phyloP scores from a whole-genome alignment of 2,888 invertebrate genomes.

The Acanthosoma haemorrhoidale region DNA sequence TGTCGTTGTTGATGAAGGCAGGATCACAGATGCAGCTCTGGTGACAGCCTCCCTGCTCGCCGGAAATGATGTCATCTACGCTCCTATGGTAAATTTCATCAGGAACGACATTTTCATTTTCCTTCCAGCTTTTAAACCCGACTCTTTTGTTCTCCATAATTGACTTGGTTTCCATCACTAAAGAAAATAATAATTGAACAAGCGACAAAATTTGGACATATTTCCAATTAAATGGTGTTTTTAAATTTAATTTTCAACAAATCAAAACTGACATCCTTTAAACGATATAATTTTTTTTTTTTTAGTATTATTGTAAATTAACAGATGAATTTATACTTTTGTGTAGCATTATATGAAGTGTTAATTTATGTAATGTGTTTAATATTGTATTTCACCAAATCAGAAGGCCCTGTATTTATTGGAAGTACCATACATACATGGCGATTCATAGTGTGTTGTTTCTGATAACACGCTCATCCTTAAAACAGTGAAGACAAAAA shows the following conservation, averaged over 20 bases:
- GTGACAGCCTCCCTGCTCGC: background rate
- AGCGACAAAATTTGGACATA: background rate
- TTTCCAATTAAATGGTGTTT: background rate
- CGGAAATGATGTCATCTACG: background rate
- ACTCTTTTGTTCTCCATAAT: background rate
- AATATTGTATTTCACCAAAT: too few relatives aligned
- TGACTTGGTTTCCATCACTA: too few relatives aligned
- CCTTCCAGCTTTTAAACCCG: background rate
- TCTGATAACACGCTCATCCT: too few relatives aligned
- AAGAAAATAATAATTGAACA: too few relatives aligned
- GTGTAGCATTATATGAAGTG: too few relatives aligned
- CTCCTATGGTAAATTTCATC: background rate
- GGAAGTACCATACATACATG: too few relatives aligned
- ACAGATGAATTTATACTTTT: background rate
- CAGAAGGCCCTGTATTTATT: too few relatives aligned
- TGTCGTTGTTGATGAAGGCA: background rate
- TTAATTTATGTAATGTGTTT: too few relatives aligned
- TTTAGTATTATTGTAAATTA: background rate
- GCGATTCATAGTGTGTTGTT: too few relatives aligned
- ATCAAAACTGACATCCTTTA: background rate
- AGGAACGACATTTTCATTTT: background rate
- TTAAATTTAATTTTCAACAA: background rate
- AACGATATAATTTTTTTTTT: background rate
- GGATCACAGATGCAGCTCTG: background rate
- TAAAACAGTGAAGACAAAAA: too few relatives aligned